Percentiles rank a stretch among this genome's conserved stretches.
These are phyloP conservation scores for Sebastes hopkinsi DNA, from an alignment of 2,797 vertebrate genomes.

Conservation along the genomic window DNA sequence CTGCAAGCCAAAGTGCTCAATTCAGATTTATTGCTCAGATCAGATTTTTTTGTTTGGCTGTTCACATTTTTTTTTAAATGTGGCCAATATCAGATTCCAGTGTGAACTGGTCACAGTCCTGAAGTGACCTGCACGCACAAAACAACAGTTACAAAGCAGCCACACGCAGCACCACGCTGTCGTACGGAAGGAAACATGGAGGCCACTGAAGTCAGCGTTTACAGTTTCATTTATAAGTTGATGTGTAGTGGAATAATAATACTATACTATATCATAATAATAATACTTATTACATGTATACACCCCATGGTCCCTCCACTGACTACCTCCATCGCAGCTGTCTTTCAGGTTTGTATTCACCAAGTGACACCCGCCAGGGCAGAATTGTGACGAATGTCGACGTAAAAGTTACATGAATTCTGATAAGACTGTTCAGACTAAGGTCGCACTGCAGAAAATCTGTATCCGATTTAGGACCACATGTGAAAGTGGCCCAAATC, in stretches of 20 bases:
- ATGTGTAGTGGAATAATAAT: background rate
- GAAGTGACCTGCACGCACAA: background rate
- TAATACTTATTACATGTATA: background rate
- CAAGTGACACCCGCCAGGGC: background rate
- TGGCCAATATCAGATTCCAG: background rate
- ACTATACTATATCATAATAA: background rate
- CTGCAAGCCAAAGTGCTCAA: rapidly evolving
- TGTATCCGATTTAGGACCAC: background rate
- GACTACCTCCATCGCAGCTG: background rate
- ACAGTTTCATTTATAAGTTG: no score
- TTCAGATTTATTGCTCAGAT: background rate
- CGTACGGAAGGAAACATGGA: no score
- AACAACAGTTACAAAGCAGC: background rate
- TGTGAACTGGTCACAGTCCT: background rate
- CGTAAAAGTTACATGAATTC: background rate
- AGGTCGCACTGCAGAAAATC: background rate
- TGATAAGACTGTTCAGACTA: background rate
- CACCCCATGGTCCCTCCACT: background rate
- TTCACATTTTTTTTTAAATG: background rate
- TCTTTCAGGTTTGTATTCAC: background rate
- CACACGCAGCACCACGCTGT: background rate
- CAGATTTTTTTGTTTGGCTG: background rate
- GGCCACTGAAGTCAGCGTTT: no score
- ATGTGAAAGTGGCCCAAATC: background rate
- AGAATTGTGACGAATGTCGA: background rate